phyloP scores from a whole-genome alignment of 53 echinoderm and acorn worm genomes.

The Glandiceps talaboti region DNA sequence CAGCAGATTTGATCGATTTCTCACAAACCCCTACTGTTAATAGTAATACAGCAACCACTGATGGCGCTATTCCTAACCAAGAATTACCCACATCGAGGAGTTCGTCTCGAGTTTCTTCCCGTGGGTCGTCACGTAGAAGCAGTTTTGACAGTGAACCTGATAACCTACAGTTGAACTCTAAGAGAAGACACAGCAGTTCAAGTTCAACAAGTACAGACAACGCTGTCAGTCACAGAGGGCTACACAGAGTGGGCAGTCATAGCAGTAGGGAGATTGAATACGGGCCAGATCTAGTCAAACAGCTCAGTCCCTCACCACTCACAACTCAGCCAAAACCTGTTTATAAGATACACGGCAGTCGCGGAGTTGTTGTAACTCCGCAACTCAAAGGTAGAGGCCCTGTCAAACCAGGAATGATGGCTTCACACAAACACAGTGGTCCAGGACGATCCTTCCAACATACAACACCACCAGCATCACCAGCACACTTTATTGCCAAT shows the following conservation, averaged over 20 bases:
- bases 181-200: not conserved
- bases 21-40: not conserved
- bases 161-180: not conserved
- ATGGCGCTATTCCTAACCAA: not conserved
- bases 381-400: not conserved
- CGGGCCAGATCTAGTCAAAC: not conserved
- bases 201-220: not conserved
- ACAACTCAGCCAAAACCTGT: not conserved
- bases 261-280: not conserved
- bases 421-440: not conserved
- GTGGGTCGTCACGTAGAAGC: not conserved
- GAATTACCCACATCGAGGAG: not conserved
- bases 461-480: not conserved
- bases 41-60: not conserved
- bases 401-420: not conserved
- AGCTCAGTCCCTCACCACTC: not conserved
- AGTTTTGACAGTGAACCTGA: not conserved
- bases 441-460: not conserved
- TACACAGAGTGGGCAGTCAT: not conserved
- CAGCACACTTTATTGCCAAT: not conserved
- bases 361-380: not conserved
- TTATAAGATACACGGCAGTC: not conserved
- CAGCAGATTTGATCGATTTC: not conserved
- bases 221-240: not conserved
- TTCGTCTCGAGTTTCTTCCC: not conserved